Evolutionary conservation across 2,797 vertebrate species (phyloP), one percentile per base, ranked within the genome.

Genomic region (Parauchenoglanis ngamensis): DNA sequence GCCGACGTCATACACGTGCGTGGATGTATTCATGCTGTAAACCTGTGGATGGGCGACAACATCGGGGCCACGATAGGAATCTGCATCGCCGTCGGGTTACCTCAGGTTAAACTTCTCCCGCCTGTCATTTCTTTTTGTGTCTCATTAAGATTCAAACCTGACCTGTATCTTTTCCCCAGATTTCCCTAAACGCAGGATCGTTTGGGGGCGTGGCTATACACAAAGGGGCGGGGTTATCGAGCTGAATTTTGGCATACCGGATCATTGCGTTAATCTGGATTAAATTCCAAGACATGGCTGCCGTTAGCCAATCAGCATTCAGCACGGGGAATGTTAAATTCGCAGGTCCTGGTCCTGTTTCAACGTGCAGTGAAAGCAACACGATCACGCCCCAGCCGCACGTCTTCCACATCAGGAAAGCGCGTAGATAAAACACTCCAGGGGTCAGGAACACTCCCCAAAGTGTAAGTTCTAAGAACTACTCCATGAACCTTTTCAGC

Each of bases 1-100:
- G 92, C 95, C 0, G 91, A 94, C 4, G 0, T 93, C 84, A 97
- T 98, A 91, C 95, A 98, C 0, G 97, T 97, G 57, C 95, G 97
- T 10, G 97, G 97, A 91, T 98, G 97, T 90, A 97, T 98, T 92
- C 97, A 97, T 0, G 97, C 97, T 0, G 94, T 98, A 17, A 97
- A 97, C 89, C 95, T 98, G 75, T 98, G 97, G 97, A 95, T 98
- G 93, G 96, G 95, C 65, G 97, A 98, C 95, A 97, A 98, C 92
- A 94, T 97, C 1, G 96, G 96, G 78, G 92, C 95, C 87, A 97
- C 97, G 0, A 13, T 97, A 23, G 97, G 95, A 35, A 93, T 98
- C 1, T 96, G 96, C 93, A 96, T 95, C 52, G 96, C 96, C 68
- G 89, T 98, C 21, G 95, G 97, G n/a, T 95, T 97, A 80, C 97